A percentile compares a stretch with the other conserved stretches of the same genome.
phyloP scores from a whole-genome alignment of 1,140 invertebrate genomes.

The Adoxophyes honmai region DNA sequence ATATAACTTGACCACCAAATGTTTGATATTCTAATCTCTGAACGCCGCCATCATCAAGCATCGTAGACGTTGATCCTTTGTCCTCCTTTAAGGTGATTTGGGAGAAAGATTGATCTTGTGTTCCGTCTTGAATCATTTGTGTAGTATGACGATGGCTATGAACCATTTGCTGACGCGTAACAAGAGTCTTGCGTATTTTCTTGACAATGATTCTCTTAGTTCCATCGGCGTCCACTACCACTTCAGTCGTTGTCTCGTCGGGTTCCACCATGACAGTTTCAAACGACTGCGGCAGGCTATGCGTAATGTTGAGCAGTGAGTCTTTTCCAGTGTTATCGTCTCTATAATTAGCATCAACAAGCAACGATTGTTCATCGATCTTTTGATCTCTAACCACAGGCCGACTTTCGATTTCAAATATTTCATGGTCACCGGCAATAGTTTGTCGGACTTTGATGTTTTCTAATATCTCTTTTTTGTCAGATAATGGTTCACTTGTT shows the following conservation, averaged over 20 bases:
- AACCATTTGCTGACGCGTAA: constrained; percentile 75
- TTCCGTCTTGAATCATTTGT: constrained; percentile 57
- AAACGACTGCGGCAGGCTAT: constrained; percentile 84
- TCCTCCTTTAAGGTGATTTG: constrained; percentile 81
- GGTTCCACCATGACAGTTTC: constrained; percentile 88
- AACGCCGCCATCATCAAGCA: constrained; percentile 79
- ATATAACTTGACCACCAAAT: constrained; percentile 80
- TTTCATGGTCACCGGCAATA: constrained; percentile 83
- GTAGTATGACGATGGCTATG: constrained; percentile 67
- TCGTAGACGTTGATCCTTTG: constrained; percentile 80
- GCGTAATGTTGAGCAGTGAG: constrained; percentile 81
- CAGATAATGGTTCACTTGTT: constrained; percentile 73
- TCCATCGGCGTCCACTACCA: constrained; percentile 88
- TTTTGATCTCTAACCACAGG: constrained; percentile 75
- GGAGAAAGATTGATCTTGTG: constrained; percentile 79
- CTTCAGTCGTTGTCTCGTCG: constrained; percentile 86
- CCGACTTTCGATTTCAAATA: constrained; percentile 86
- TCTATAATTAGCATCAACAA: constrained; percentile 86
- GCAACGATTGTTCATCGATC: constrained; percentile 75
- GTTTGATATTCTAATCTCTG: constrained; percentile 80
- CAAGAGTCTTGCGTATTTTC: constrained; percentile 80
- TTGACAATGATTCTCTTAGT: constrained; percentile 87
- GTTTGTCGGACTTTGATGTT: constrained; percentile 85
- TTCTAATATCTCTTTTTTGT: constrained; percentile 74
- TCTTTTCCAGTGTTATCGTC: constrained; percentile 74